Evolutionary conservation across 64 coral and sea anemone species (phyloP), one percentile per base, ranked within the genome.

Genomic region (Pocillopora verrucosa): DNA sequence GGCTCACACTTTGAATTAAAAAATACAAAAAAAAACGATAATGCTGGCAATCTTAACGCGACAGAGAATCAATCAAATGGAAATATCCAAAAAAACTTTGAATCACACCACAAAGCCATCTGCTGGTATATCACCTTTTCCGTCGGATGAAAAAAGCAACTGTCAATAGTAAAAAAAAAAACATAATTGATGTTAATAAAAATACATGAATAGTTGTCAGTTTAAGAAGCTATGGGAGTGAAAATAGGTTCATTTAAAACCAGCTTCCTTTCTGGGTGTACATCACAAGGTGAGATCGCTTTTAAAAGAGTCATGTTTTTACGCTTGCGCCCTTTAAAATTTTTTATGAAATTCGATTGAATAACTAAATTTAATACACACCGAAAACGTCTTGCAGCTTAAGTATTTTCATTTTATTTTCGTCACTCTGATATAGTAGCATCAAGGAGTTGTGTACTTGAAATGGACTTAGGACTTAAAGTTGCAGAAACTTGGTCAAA

Each of bases 151-250:
- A 70, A 7, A 70, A 30, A 70, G 11, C 22, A 70, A 70, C 25
- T 70, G 67, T 70, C 20, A 70, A 70, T 70, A 70, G 25, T 51
- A 7, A 51, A 51, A 20, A 70, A 70, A 70, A 70, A 70, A 70
- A 7, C 20, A 24, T 70, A 70, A 70, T 70, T 70, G 67, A 70
- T 70, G 67, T 70, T 70, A 70, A 70, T 70, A 70, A 70, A 51
- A 51, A 70, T 25, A 70, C n/a, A 70, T 70, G 67, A 70, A 70
- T 70, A 70, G 20, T 70, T 70, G 67, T 70, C n/a, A 70, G 67
- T 70, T 70, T 25, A 70, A n/a, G 67, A 70, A 24, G 67, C 67
- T 25, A n/a, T 20, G 20, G 67, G n/a, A 70, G 25, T 70, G 5
- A 10, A 30, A 70, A 70, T n/a, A 70, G 25, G 67, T 70, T 70